phyloP scores from a whole-genome alignment of 2,888 invertebrate species.

The Hydrotaea cyrtoneurina region DNA sequence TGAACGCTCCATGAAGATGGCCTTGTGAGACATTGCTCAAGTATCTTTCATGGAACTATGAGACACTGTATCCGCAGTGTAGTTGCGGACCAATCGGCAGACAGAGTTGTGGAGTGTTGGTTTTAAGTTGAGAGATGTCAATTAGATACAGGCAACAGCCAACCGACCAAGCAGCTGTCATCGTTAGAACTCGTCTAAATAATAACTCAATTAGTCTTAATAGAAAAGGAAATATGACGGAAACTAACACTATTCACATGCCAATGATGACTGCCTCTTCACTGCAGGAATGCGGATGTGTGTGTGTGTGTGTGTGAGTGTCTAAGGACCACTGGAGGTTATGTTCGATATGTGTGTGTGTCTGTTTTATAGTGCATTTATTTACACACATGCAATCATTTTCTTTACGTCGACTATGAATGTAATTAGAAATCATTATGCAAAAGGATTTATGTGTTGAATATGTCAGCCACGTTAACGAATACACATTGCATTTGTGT shows the following conservation, averaged over 20 bases:
- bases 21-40: neutral
- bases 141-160: neutral
- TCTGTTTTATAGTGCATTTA: neutral
- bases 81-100: neutral
- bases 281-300: neutral
- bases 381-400: too few species aligned
- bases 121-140: neutral
- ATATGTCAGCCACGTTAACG: too few species aligned
- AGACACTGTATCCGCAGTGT: too few species aligned
- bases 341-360: neutral
- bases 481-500: too few species aligned
- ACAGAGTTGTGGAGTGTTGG: neutral
- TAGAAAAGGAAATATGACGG: neutral
- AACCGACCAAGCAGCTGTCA: neutral
- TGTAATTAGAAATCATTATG: neutral
- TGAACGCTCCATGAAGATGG: neutral
- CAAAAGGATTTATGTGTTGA: too few species aligned
- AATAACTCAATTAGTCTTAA: constrained; percentile 11
- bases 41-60: neutral
- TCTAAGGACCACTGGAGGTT: neutral
- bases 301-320: neutral
- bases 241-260: neutral
- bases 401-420: neutral
- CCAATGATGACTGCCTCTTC: neutral
- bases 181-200: neutral